Conservation (phyloP, 2,797 vertebrate genomes). For the Caiman crocodilus region DNA sequence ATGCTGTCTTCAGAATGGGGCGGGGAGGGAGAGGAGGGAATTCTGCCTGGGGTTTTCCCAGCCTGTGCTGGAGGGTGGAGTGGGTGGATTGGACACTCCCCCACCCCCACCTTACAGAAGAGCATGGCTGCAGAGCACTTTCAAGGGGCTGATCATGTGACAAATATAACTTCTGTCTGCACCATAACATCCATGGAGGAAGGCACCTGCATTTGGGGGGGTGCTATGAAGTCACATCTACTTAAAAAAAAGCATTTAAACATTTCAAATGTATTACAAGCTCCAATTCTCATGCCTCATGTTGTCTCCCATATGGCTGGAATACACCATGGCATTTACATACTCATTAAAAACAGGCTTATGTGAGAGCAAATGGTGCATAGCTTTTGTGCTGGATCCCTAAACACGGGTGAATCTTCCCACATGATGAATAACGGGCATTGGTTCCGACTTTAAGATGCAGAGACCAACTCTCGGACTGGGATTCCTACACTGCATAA, state of each 20-base stretch:
- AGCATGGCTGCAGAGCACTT: no score
- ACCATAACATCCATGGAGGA: no score
- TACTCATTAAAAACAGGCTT: background rate
- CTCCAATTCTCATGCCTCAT: background rate
- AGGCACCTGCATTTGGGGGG: no score
- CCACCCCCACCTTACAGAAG: no score
- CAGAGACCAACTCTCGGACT: background rate
- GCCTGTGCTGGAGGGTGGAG: no score
- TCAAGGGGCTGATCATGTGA: no score
- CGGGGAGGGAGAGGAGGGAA: background rate
- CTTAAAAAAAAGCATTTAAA: no score
- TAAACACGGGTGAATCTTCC: background rate
- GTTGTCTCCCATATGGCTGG: background rate
- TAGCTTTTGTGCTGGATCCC: background rate
- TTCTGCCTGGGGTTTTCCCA: background rate
- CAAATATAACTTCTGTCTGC: no score
- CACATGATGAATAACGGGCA: background rate
- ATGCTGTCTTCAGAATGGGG: background rate
- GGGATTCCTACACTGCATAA: background rate
- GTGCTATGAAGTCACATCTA: no score
- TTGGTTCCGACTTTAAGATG: background rate
- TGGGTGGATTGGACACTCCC: no score
- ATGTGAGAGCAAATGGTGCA: background rate
- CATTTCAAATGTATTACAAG: background rate
- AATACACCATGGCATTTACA: background rate